These are phyloP conservation scores for Heterotis niloticus DNA, from an alignment of 2,113 vertebrate species.

Conservation along the genomic window DNA sequence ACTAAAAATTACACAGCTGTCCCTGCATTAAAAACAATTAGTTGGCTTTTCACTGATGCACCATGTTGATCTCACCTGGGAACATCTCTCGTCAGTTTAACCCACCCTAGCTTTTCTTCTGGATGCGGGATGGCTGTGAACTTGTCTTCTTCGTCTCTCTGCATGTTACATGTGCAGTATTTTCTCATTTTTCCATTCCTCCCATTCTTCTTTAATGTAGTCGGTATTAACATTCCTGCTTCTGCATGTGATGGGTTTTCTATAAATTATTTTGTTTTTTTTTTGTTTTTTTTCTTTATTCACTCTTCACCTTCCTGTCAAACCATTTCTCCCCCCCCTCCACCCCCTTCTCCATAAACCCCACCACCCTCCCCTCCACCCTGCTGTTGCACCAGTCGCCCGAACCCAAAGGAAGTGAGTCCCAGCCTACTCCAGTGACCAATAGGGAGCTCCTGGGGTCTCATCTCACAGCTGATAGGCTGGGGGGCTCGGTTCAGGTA, in stretches of 20 bases:
- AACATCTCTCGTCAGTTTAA: too few species aligned
- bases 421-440: constrained; percentile 73
- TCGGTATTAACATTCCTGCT: constrained; percentile 46
- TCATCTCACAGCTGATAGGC: constrained; percentile 77
- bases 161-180: not conserved
- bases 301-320: constrained; percentile 18
- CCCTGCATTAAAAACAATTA: too few species aligned
- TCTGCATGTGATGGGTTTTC: constrained; percentile 25
- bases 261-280: constrained; percentile 20
- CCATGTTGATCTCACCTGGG: too few species aligned
- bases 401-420: constrained; percentile 75
- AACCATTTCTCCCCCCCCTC: constrained; percentile 37
- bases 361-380: constrained; percentile 43
- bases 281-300: constrained; percentile 26
- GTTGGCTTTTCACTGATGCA: too few species aligned
- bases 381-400: constrained; percentile 64
- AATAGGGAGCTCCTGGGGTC: constrained; percentile 77
- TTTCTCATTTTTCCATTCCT: constrained; percentile 10
- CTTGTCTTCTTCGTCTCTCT: not conserved
- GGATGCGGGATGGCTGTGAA: not conserved
- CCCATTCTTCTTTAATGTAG: constrained; percentile 11
- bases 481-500: constrained; percentile 83
- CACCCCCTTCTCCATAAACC: constrained; percentile 32
- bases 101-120: not conserved
- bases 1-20: too few species aligned